Conservation (phyloP, 2,113 vertebrate species). For the Muntiacus reevesi region DNA sequence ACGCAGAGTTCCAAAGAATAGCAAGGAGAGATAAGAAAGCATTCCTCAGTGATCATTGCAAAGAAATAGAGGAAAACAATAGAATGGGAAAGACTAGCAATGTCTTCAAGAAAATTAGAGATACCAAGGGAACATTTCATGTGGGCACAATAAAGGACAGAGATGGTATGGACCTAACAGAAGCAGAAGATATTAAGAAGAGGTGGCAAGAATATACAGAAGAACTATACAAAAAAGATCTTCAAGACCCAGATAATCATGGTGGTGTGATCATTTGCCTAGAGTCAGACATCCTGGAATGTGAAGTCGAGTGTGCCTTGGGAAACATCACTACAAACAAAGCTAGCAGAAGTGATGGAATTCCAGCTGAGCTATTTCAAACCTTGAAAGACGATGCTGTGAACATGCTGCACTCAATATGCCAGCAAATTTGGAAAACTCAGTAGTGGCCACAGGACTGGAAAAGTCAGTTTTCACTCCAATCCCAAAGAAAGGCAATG, state of each 20-base stretch:
- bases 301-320: background rate
- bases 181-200: background rate
- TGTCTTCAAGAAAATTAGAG: background rate
- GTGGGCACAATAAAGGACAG: background rate
- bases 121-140: background rate
- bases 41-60: background rate
- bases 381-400: background rate
- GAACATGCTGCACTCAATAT: background rate
- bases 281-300: background rate
- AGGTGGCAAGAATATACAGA: background rate
- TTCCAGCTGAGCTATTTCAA: background rate
- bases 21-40: background rate
- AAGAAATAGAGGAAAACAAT: background rate
- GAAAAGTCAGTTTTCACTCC: background rate
- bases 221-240: background rate
- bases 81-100: background rate
- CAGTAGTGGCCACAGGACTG: background rate
- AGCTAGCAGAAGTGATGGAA: background rate
- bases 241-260: fast-evolving
- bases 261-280: background rate
- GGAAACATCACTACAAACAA: background rate
- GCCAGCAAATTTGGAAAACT: background rate
- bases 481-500: background rate
- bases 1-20: background rate
- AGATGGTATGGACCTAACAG: background rate